These are phyloP conservation scores for Hirudo medicinalis DNA, from an alignment of 1,140 invertebrate genomes.

Conservation along the genomic window DNA sequence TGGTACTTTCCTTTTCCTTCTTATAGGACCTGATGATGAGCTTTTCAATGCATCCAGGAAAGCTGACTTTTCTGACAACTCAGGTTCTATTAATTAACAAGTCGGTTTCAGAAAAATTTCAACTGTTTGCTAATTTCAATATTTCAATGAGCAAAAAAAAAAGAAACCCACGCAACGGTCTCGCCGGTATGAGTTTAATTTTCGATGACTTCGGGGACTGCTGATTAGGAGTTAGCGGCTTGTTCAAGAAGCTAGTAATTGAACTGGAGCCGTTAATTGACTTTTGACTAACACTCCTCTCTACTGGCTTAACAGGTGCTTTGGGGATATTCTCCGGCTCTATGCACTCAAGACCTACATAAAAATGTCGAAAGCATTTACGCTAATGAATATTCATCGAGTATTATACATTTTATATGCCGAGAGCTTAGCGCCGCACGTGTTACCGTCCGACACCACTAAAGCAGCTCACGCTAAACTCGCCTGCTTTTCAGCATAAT, in stretches of 20 bases:
- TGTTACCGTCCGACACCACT: neutral
- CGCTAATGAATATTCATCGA: neutral
- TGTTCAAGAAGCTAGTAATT: too few relatives aligned
- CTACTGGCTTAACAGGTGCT: too few relatives aligned
- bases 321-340: too few relatives aligned
- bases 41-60: neutral
- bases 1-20: constrained; percentile 2
- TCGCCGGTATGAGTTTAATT: too few relatives aligned
- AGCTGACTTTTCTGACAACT: neutral
- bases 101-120: too few relatives aligned
- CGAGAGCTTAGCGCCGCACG: neutral
- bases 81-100: neutral
- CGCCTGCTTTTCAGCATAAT: neutral
- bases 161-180: too few relatives aligned
- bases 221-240: too few relatives aligned
- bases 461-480: neutral
- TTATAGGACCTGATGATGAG: neutral
- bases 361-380: neutral
- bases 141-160: too few relatives aligned
- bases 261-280: too few relatives aligned
- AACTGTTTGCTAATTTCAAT: too few relatives aligned
- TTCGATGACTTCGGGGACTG: too few relatives aligned
- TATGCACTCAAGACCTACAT: neutral
- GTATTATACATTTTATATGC: neutral
- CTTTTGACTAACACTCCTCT: too few relatives aligned